phyloP scores from a whole-genome alignment of 2,888 invertebrate genomes.

The Agrochola litura region DNA sequence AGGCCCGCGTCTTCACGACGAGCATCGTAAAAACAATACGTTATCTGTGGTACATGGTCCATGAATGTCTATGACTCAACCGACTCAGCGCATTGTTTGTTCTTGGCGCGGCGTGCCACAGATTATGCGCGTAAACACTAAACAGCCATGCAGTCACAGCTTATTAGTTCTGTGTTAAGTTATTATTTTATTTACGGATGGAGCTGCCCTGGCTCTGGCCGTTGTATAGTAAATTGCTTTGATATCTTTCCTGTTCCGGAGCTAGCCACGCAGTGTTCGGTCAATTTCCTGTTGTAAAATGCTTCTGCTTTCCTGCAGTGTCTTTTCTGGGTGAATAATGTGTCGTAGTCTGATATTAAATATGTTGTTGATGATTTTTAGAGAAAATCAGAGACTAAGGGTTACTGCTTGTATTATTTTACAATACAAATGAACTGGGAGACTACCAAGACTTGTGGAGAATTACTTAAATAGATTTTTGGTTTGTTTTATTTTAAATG shows the following conservation, averaged over 20 bases:
- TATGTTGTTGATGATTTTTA: neutral
- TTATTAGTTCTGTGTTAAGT: slow-evolving; percentile 38
- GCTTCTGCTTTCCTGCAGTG: slow-evolving; percentile 30
- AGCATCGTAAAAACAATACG: slow-evolving; percentile 21
- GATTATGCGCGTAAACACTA: slow-evolving; percentile 58
- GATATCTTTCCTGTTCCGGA: slow-evolving; percentile 48
- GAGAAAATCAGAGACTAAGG: neutral
- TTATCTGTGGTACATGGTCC: slow-evolving; percentile 49
- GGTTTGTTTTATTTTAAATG: no score
- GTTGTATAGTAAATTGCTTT: slow-evolving; percentile 35
- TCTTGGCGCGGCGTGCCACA: slow-evolving; percentile 53
- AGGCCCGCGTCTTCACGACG: slow-evolving; percentile 1
- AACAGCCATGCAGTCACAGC: slow-evolving; percentile 42
- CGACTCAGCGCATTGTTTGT: slow-evolving; percentile 44
- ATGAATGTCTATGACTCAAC: slow-evolving; percentile 54
- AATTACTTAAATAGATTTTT: no score
- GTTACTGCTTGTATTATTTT: neutral
- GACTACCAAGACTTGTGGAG: neutral
- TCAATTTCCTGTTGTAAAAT: slow-evolving; percentile 49
- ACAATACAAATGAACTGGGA: neutral
- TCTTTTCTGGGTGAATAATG: slow-evolving; percentile 20
- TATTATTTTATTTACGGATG: slow-evolving; percentile 38
- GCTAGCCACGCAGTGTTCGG: slow-evolving; percentile 33
- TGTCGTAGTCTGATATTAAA: slow-evolving; percentile 13
- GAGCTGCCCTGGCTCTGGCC: slow-evolving; percentile 2